phyloP scores from a whole-genome alignment of 1,140 invertebrate species.

The Bathynomus jamesi region DNA sequence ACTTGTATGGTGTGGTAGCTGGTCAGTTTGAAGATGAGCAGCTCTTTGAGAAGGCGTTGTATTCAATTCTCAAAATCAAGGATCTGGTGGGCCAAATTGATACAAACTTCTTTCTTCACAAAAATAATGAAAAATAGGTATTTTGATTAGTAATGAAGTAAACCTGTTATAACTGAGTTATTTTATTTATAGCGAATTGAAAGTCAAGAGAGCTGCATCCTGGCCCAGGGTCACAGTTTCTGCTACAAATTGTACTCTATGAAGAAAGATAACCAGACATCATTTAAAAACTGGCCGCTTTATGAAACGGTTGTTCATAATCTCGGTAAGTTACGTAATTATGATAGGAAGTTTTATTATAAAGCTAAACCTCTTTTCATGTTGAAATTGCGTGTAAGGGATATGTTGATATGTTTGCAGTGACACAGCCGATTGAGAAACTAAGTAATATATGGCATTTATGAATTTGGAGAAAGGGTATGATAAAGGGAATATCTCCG shows the following conservation, averaged over 20 bases:
- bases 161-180: background rate
- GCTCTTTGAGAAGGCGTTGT: conserved; percentile 39
- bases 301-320: conserved; percentile 50
- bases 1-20: conserved; percentile 60
- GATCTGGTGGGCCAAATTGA: conserved; percentile 36
- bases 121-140: background rate
- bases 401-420: no score
- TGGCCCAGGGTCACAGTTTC: conserved; percentile 58
- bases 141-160: background rate
- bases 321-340: conserved; percentile 53
- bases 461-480: no score
- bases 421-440: no score
- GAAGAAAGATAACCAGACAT: conserved; percentile 38
- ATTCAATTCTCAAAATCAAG: conserved; percentile 39
- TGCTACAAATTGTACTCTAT: conserved; percentile 53
- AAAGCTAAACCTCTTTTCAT: no score
- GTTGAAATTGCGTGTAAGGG: no score
- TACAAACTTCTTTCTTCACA: conserved; percentile 46
- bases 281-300: conserved; percentile 43
- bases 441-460: no score
- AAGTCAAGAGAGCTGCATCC: conserved; percentile 61
- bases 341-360: no score
- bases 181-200: conserved; percentile 49
- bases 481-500: no score
- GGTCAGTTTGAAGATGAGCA: conserved; percentile 44